Base-by-base conservation (phyloP, 2,797 vertebrate species). In the Labeo calbasu region DNA sequence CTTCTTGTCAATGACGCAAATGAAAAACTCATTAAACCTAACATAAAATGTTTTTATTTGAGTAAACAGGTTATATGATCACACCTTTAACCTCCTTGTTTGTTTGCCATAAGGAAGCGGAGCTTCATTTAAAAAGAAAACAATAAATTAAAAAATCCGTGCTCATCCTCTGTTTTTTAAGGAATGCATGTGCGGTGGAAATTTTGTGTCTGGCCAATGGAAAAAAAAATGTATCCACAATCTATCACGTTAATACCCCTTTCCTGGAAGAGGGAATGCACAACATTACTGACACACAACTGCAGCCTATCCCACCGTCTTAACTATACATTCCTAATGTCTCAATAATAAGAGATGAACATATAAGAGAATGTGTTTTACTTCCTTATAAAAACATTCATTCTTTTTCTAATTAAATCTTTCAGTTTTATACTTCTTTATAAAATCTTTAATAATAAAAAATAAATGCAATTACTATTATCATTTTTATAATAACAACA, bases 1-100 rank as follows among this genome's bases (percentile, higher is more conserved):
- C 87, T 92, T 94, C 92, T 92, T 92, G 93, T 94, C 93, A 93
- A 93, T 88, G 89, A 66, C 66, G 61, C 86, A 68, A 69, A 66
- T 23, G 57, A 72, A 70, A 32, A 70, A 25, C 73, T 76, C 50
- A 50, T 84, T 59, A 32, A 68, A 32, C 28, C 51, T 23, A 21
- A 53, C 43, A 61, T 69, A 43, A 73, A 77, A 55, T 59, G 57
- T 1, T 10, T 63, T 73, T 53, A 69, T 48, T 19, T n/a, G 14
- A 46, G 66, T 77, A 83, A 81, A 82, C 75, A 69, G 25, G 87
- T 80, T 71, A 72, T 66, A 73, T 50, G 46, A 14, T 46, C 43
- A 28, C 61, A 65, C 84, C 84, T 76, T 70, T 61, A 51, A 61
- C 84, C 46, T 82, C 15, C 2, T 36, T 25, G 23, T 36, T 53